These are phyloP conservation scores for Ficedula albicollis DNA, from an alignment of 2,797 vertebrate species.

Conservation along the genomic window DNA sequence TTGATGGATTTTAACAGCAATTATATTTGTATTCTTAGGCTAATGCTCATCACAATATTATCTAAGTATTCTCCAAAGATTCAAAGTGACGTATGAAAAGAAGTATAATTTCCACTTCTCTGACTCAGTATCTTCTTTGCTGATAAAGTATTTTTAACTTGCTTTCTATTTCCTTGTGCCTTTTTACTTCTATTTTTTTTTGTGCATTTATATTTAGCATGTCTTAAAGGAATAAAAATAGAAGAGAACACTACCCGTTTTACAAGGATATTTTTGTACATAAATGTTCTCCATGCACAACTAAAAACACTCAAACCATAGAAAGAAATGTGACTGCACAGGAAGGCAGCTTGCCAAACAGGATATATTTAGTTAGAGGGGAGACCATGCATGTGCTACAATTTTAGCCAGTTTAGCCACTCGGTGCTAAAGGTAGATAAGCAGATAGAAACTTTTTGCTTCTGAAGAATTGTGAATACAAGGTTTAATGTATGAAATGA, in stretches of 20 bases:
- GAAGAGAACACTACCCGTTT: background rate
- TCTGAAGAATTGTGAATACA: background rate
- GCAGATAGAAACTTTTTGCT: background rate
- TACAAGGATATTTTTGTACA: constrained; percentile 32
- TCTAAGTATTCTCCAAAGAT: constrained; percentile 3
- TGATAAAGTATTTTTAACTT: constrained; percentile 16
- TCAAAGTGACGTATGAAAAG: background rate
- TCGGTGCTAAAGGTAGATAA: background rate
- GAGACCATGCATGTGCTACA: background rate
- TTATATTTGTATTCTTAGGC: background rate
- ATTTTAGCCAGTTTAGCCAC: background rate
- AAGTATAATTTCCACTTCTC: background rate
- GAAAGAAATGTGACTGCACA: background rate
- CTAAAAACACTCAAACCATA: constrained; percentile 1
- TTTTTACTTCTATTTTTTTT: constrained; percentile 43
- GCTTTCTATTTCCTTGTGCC: background rate
- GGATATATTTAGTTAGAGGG: background rate
- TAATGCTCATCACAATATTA: background rate
- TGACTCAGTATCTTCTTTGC: background rate
- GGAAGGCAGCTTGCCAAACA: background rate
- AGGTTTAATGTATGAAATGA: background rate
- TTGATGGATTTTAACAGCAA: background rate
- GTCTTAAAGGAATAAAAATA: constrained; percentile 46
- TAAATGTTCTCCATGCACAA: constrained; percentile 25
- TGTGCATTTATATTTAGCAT: constrained; percentile 17